These are phyloP conservation scores for Macroteleia sp. DNA, from an alignment of 2,888 invertebrate genomes.

Conservation along the genomic window DNA sequence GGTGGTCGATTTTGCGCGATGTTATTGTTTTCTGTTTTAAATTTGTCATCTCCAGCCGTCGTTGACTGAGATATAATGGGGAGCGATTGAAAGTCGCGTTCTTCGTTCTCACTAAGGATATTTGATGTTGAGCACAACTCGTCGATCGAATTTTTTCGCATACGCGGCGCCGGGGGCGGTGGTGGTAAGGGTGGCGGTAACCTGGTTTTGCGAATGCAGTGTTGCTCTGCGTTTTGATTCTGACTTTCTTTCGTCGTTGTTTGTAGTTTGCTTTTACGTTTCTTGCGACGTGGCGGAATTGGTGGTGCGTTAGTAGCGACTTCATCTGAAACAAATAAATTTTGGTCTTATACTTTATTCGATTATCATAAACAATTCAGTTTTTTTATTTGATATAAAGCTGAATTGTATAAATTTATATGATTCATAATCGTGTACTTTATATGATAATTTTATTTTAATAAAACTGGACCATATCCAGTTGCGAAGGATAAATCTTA, in stretches of 20 bases:
- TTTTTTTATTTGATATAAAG: too few relatives aligned
- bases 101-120: background rate
- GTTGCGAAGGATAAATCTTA: too few relatives aligned
- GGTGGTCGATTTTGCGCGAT: too few relatives aligned
- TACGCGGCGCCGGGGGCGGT: constrained; percentile 28
- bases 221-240: constrained; percentile 40
- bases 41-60: too few relatives aligned
- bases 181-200: constrained; percentile 65
- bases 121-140: constrained; percentile 18
- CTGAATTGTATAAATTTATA: too few relatives aligned
- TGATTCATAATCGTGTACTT: too few relatives aligned
- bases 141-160: constrained; percentile 40
- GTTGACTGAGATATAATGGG: constrained; percentile 14
- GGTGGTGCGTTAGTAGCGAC: constrained; percentile 73
- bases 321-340: constrained; percentile 75
- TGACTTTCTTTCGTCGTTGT: constrained; percentile 53
- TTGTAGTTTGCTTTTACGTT: constrained; percentile 68
- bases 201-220: constrained; percentile 53
- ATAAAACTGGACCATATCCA: too few relatives aligned
- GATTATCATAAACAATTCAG: too few relatives aligned
- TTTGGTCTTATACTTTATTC: too few relatives aligned
- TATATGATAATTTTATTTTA: too few relatives aligned
- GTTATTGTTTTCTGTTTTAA: too few relatives aligned
- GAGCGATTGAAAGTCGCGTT: constrained; percentile 29
- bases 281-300: constrained; percentile 80